phyloP scores from a whole-genome alignment of 2,888 invertebrate species.

The Archips crataeganus region DNA sequence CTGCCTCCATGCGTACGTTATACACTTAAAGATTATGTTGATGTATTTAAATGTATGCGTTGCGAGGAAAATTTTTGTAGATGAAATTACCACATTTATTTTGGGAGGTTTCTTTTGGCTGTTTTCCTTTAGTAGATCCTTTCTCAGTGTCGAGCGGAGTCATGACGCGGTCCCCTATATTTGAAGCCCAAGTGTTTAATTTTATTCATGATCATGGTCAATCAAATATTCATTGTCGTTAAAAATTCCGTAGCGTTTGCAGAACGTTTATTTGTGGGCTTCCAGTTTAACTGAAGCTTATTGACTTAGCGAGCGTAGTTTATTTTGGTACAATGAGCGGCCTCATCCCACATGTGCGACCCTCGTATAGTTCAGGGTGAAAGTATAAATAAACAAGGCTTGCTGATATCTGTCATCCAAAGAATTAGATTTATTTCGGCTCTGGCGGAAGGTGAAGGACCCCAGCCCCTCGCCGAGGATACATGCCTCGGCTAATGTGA shows the following conservation, averaged over 20 bases:
- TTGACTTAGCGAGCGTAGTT: conserved; percentile 75
- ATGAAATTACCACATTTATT: conserved; percentile 78
- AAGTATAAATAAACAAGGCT: conserved; percentile 85
- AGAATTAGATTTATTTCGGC: conserved; percentile 84
- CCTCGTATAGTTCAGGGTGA: conserved; percentile 71
- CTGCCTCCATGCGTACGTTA: conserved; percentile 62
- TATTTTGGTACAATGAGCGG: conserved; percentile 75
- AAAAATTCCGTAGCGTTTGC: conserved; percentile 27
- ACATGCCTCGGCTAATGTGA: conserved; percentile 54
- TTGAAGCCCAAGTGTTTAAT: conserved; percentile 43
- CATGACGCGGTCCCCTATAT: conserved; percentile 45
- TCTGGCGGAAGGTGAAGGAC: conserved; percentile 80
- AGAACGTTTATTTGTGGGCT: conserved; percentile 35
- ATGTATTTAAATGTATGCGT: conserved; percentile 78
- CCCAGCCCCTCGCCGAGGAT: conserved; percentile 65
- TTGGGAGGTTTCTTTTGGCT: conserved; percentile 63
- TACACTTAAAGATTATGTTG: conserved; percentile 72
- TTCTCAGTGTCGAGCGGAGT: conserved; percentile 67
- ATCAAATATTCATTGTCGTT: conserved; percentile 41
- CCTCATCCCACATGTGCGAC: conserved; percentile 74
- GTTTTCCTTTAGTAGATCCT: conserved; percentile 68
- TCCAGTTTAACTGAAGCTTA: conserved; percentile 50
- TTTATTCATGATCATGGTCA: conserved; percentile 46
- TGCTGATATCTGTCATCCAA: conserved; percentile 85
- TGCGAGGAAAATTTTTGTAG: conserved; percentile 66